Evolutionary conservation across 2,797 vertebrate genomes (phyloP), one percentile per base, ranked within the genome.

Genomic region (Masticophis lateralis): DNA sequence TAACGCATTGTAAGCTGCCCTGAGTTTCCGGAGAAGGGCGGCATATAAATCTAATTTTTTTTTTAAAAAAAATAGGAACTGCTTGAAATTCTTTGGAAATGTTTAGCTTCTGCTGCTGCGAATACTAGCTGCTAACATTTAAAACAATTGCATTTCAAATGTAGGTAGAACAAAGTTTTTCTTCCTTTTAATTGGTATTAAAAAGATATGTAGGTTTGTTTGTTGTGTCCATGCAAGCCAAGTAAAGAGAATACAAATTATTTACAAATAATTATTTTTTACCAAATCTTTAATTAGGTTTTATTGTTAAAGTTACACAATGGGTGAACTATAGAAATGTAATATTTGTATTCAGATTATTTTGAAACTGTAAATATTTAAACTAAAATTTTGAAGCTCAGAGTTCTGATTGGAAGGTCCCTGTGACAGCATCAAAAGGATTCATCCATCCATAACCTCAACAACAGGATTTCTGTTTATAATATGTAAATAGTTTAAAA

Each of bases 261-360:
- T 87, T 47, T 51, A 43, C 94, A 94, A 5, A 6, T 0, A 0
- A 91, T 92, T 93, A 1, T 69, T 74, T 2, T 92, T 94, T 91
- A 3, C 89, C 28, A 88, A 66, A 56, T 91, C 22, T 32, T 93
- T 2, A 57, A 92, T 92, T 89, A 95, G 93, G 2, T 14, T 79
- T 56, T 2, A 1, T 91, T 86, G 10, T 16, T 16, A 93, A 92
- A n/a, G 51, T 9, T 74, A 27, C 83, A 89, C 3, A 88, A 5
- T 22, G 32, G 87, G 91, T 93, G 51, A 95, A 43, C 8, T 18
- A 91, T 51, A 20, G 0, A 83, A 11, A 53, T 90, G 93, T 94
- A 93, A 79, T 51, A 90, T 90, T 90, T 90, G 47, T 10, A 12
- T 11, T 66, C 32, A 47, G 37, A 11, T 10, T 83, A 20, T 83